Conservation (phyloP, 2,888 invertebrate genomes). For the Agonum fuliginosum region DNA sequence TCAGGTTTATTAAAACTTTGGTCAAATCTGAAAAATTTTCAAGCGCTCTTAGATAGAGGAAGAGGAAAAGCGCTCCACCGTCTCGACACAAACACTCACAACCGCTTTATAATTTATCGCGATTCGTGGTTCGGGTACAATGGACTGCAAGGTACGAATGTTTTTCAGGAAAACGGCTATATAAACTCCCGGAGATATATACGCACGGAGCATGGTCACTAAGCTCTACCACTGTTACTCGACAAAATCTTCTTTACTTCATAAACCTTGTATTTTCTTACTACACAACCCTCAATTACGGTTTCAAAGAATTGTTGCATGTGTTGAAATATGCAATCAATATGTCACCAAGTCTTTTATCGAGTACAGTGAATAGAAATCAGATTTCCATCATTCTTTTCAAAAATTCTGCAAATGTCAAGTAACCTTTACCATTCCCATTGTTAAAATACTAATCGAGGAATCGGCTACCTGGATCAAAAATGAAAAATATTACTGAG, state of each 20-base stretch:
- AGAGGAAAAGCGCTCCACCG: not conserved
- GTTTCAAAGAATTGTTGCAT: not conserved
- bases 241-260: slow-evolving; percentile 22
- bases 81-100: not conserved
- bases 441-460: too few species aligned
- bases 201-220: not conserved
- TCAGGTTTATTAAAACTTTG: slow-evolving; percentile 54
- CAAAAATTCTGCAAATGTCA: too few species aligned
- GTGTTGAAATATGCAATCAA: too few species aligned
- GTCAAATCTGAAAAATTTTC: slow-evolving; percentile 48
- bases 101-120: slow-evolving; percentile 50
- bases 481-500: too few species aligned
- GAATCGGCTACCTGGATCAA: too few species aligned
- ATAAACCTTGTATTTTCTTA: slow-evolving; percentile 31
- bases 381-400: too few species aligned
- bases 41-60: not conserved
- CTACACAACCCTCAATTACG: not conserved
- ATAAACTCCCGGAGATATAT: not conserved
- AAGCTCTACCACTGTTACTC: not conserved
- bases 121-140: slow-evolving; percentile 23
- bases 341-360: too few species aligned
- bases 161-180: slow-evolving; percentile 35
- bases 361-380: too few species aligned
- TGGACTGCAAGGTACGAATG: slow-evolving; percentile 34
- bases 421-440: too few species aligned